Conservation (phyloP, 2,797 vertebrate species). For the Neoniphon sammara region DNA sequence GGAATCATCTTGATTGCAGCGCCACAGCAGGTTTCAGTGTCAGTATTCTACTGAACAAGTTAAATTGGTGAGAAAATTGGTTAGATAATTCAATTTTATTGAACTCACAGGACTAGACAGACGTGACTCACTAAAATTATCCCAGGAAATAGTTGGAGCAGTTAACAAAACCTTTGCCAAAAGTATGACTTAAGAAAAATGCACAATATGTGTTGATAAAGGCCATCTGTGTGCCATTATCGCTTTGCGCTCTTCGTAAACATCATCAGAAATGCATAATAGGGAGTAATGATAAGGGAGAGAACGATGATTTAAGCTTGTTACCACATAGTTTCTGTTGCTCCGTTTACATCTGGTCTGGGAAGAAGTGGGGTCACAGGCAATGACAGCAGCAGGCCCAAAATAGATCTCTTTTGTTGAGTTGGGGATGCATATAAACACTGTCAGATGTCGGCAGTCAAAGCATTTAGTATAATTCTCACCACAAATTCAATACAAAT, state of each 20-base stretch:
- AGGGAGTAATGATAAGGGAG: constrained; percentile 21
- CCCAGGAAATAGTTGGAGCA: constrained; percentile 14
- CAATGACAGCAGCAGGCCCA: constrained; percentile 20
- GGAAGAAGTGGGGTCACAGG: not conserved
- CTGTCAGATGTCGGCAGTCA: constrained; percentile 44
- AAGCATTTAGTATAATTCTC: constrained; percentile 13
- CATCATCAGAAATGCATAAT: constrained; percentile 43
- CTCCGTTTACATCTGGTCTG: constrained; percentile 31
- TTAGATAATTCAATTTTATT: not conserved
- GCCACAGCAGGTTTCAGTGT: no score
- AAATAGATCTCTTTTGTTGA: constrained; percentile 3
- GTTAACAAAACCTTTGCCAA: not conserved
- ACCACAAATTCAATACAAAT: constrained; percentile 24
- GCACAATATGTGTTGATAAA: constrained; percentile 7
- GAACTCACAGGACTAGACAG: constrained; percentile 1
- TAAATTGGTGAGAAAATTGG: not conserved
- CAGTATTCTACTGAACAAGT: not conserved
- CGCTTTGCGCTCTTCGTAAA: constrained; percentile 27
- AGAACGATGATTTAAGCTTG: constrained; percentile 40
- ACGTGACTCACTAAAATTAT: constrained; percentile 8
- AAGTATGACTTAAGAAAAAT: constrained; percentile 7
- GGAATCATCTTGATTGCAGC: not conserved
- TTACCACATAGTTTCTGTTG: constrained; percentile 36
- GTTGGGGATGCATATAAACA: constrained; percentile 38
- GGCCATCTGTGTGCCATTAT: constrained; percentile 48